Base-by-base conservation (phyloP, 2,888 invertebrate species). In the Adineta ricciae region DNA sequence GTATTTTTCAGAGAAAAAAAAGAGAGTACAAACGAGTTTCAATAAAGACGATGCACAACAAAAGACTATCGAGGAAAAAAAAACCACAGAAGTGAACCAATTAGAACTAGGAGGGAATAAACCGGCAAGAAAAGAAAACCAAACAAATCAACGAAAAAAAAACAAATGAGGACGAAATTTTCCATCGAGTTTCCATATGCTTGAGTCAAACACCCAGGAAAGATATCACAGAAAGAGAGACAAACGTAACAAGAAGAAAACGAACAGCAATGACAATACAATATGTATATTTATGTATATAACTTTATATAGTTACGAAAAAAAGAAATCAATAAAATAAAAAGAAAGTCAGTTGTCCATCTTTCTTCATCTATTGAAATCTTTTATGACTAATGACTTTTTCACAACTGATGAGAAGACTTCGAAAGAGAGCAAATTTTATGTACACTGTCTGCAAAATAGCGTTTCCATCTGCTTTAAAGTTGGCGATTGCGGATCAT, bases 361-460 rank as follows among this genome's bases (percentile, higher is more conserved):
- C 32, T 64, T 27, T 32, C 32, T 64, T 64, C 32, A 64, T 64
- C 32, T 56, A 19, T n/a, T 64, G 24, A 24, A 32, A 41, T 24
- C 38, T 78, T 24, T 19, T n/a, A 41, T 41, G 38, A 78, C 38
- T 78, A n/a, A 41, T 2, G 21, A 11, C 11, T 46, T 46, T 24
- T 41, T 41, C 41, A 78, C 78, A 78, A 41, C 78, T 64, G 64
- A 78, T 41, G 41, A 78, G n/a, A 78, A 78, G 24, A 78, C 24
- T 41, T 24, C 36, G 41, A 41, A 21, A 38, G 24, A 78, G n/a
- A 78, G 5, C 36, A 78, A 78, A 21, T n/a, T 9, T 27, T 41
- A 92, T 41, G 96, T 95, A 41, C n/a, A 38, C 1, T 9, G 38
- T 41, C 11, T 96, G 96, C 89, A 96, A 92, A 87, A 96, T 94